phyloP scores from a whole-genome alignment of 2,888 invertebrate genomes.

The Sminthurinus aureus region DNA sequence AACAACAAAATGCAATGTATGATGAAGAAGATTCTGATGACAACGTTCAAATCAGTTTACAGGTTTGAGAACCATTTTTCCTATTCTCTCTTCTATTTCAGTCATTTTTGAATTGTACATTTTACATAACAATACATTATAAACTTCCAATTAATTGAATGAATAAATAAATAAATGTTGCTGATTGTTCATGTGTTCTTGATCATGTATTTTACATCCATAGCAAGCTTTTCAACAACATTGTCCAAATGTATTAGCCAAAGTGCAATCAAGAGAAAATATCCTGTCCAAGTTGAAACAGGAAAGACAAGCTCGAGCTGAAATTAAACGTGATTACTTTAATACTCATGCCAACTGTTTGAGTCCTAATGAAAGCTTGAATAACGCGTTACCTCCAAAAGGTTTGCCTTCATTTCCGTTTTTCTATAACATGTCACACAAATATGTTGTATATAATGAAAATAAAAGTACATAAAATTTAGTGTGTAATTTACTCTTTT shows the following conservation, averaged over 20 bases:
- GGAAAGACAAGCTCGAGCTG: constrained; percentile 64
- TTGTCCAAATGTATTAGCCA: constrained; percentile 74
- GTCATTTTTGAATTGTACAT: not conserved
- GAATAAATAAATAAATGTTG: too few relatives aligned
- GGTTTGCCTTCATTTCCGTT: constrained; percentile 21
- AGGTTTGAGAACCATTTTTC: not conserved
- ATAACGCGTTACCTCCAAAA: constrained; percentile 44
- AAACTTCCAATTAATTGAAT: not conserved
- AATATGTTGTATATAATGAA: not conserved
- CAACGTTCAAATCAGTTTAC: constrained; percentile 24
- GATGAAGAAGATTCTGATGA: not conserved
- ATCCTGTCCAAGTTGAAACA: constrained; percentile 66
- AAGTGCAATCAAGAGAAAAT: constrained; percentile 68
- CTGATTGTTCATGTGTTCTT: not conserved
- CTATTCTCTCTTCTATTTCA: constrained; percentile 2
- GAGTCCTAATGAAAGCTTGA: constrained; percentile 36
- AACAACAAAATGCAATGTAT: not conserved
- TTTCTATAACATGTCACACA: too few relatives aligned
- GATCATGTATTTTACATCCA: constrained; percentile 60
- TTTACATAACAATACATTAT: not conserved
- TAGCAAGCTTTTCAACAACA: constrained; percentile 76
- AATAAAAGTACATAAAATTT: too few relatives aligned
- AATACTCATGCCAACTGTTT: constrained; percentile 34
- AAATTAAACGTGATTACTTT: constrained; percentile 63
- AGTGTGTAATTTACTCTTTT: not conserved